These are phyloP conservation scores for Watsonalla binaria DNA, from an alignment of 2,888 invertebrate genomes.

Conservation along the genomic window DNA sequence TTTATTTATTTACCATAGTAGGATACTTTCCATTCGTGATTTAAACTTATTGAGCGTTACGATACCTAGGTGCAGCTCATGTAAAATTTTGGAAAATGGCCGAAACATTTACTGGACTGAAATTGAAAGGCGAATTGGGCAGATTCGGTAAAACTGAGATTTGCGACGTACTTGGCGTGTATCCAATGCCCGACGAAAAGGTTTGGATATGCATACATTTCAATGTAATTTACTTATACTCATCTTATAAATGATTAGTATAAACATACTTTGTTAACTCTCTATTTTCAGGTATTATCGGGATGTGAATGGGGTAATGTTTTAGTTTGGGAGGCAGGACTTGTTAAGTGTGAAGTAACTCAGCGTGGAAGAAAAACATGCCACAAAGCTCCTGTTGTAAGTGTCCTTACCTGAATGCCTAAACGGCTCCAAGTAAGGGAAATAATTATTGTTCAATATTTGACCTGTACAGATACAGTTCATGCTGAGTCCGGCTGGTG, in stretches of 20 bases:
- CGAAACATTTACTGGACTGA: slow-evolving; percentile 92
- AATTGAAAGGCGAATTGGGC: slow-evolving; percentile 92
- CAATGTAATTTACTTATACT: neutral
- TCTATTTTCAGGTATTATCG: slow-evolving; percentile 82
- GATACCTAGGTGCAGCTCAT: slow-evolving; percentile 81
- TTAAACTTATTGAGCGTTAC: neutral
- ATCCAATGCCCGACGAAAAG: slow-evolving; percentile 93
- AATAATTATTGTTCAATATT: neutral
- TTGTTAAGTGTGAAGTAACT: slow-evolving; percentile 91
- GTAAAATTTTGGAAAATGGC: slow-evolving; percentile 97
- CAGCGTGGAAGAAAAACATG: slow-evolving; percentile 85
- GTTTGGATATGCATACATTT: slow-evolving; percentile 46
- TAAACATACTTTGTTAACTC: neutral
- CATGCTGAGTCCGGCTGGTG: slow-evolving; percentile 63
- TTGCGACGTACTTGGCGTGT: slow-evolving; percentile 90
- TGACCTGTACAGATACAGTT: slow-evolving; percentile 64
- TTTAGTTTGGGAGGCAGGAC: slow-evolving; percentile 92
- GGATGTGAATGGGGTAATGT: slow-evolving; percentile 96
- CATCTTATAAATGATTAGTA: neutral
- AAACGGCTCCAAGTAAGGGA: neutral
- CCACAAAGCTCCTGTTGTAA: slow-evolving; percentile 84
- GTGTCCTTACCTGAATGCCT: slow-evolving; percentile 11
- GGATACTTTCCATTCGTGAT: neutral
- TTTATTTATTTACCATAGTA: neutral
- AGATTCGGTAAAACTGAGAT: slow-evolving; percentile 95